Conservation (phyloP, 2,888 invertebrate species). For the Nomada ferruginata region DNA sequence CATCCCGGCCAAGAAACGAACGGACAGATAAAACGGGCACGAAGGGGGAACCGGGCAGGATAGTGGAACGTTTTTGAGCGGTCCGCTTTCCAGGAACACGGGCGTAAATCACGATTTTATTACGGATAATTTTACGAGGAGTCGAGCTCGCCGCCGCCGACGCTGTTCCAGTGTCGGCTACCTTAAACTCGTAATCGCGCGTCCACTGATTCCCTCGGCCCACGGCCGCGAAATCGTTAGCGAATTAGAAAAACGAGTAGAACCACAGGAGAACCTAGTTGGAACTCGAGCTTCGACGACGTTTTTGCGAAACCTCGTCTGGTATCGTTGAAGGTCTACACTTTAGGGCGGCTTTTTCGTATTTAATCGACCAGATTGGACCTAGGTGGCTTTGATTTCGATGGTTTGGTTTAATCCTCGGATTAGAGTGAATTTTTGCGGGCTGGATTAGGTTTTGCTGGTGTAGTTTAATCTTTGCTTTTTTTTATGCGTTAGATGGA, state of each 20-base stretch:
- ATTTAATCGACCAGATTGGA: too few species aligned
- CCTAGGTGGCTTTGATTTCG: too few species aligned
- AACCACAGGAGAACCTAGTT: constrained; percentile 26
- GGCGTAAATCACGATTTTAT: constrained; percentile 82
- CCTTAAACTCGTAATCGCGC: constrained; percentile 78
- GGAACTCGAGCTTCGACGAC: constrained; percentile 18
- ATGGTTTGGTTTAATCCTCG: too few species aligned
- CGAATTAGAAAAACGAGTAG: constrained; percentile 63
- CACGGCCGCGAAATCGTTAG: constrained; percentile 61
- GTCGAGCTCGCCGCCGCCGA: constrained; percentile 67
- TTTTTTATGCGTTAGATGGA: too few species aligned
- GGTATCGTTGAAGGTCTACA: background rate
- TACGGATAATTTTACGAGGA: constrained; percentile 83
- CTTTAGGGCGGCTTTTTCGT: too few species aligned
- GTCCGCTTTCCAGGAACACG: constrained; percentile 79
- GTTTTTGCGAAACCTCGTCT: constrained; percentile 9
- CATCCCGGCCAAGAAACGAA: constrained; percentile 36
- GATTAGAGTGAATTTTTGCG: too few species aligned
- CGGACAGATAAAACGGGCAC: constrained; percentile 34
- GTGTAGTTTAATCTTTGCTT: too few species aligned
- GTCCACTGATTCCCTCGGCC: constrained; percentile 45
- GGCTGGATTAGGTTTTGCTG: too few species aligned
- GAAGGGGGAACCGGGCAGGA: constrained; percentile 28
- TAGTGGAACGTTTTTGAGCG: constrained; percentile 70
- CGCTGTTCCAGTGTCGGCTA: constrained; percentile 63